Evolutionary conservation across 2,888 invertebrate genomes (phyloP).

Genomic region (Aplocera efformata): DNA sequence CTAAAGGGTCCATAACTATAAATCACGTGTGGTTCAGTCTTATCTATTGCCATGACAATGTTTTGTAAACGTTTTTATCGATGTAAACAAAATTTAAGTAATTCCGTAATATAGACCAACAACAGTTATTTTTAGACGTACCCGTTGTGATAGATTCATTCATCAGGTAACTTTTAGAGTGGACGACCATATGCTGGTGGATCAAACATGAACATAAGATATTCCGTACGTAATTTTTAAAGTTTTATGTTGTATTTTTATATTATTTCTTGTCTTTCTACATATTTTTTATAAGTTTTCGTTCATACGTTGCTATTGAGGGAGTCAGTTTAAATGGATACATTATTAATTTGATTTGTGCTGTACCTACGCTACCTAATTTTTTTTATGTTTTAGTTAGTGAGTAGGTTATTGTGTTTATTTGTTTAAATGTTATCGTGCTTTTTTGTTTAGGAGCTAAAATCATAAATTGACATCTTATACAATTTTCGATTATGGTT

Average conservation of each 20-base stretch:
- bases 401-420: too few relatives aligned
- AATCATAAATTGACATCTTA: too few relatives aligned
- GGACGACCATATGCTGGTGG: constrained; percentile 48
- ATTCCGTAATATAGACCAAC: constrained; percentile 64
- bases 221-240: constrained; percentile 46
- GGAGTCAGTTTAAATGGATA: too few relatives aligned
- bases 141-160: constrained; percentile 46
- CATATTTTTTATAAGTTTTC: too few relatives aligned
- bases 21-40: constrained; percentile 14
- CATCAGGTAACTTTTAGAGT: constrained; percentile 52
- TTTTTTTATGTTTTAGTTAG: too few relatives aligned
- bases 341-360: too few relatives aligned
- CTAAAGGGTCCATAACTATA: constrained; percentile 12
- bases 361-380: too few relatives aligned
- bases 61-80: constrained; percentile 65
- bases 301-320: too few relatives aligned
- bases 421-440: too few relatives aligned
- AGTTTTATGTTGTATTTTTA: constrained; percentile 5
- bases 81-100: constrained; percentile 68
- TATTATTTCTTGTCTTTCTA: constrained; percentile 7
- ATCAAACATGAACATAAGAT: constrained; percentile 49
- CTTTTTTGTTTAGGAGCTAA: too few relatives aligned
- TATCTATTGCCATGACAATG: constrained; percentile 45
- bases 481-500: too few relatives aligned
- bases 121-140: constrained; percentile 58